A percentile compares a stretch with the other conserved stretches of the same genome.
Conservation (phyloP, 2,888 invertebrate genomes). For the Incurvaria masculella region DNA sequence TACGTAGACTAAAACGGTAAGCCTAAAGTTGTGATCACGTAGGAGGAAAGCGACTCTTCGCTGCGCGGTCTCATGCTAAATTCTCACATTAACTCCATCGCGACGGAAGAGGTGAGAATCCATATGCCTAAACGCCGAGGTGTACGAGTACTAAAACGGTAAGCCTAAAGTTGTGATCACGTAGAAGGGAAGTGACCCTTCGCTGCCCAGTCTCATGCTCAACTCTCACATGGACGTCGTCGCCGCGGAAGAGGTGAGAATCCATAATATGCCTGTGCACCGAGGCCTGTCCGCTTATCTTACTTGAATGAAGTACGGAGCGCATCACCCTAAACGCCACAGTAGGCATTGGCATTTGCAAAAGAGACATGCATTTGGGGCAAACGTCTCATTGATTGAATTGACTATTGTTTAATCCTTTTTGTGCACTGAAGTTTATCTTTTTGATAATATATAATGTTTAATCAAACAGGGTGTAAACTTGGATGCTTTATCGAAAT, state of each 20-base stretch:
- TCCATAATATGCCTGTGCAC: not conserved
- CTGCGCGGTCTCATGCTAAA: conserved; percentile 79
- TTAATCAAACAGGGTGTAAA: no score
- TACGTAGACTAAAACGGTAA: conserved; percentile 51
- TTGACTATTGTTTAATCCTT: no score
- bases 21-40: conserved; percentile 78
- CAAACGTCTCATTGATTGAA: no score
- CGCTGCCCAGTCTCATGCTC: conserved; percentile 71
- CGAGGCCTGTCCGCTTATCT: no score
- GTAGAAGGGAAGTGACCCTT: conserved; percentile 70
- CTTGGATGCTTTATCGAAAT: no score
- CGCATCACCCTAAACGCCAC: no score
- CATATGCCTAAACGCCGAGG: conserved; percentile 61
- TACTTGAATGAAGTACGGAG: no score
- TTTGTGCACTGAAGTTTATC: no score
- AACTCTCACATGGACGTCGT: conserved; percentile 98
- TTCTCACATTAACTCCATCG: conserved; percentile 95
- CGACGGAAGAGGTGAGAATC: conserved; percentile 71
- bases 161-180: conserved; percentile 82
- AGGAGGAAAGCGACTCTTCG: conserved; percentile 68
- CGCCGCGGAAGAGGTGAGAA: conserved; percentile 71
- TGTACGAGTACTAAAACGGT: conserved; percentile 44
- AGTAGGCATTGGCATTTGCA: no score
- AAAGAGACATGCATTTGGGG: no score
- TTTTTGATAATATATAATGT: no score